A percentile compares a stretch with the other conserved stretches of the same genome.
Conservation (phyloP, 1,140 invertebrate genomes). For the Drosophila nannoptera region DNA sequence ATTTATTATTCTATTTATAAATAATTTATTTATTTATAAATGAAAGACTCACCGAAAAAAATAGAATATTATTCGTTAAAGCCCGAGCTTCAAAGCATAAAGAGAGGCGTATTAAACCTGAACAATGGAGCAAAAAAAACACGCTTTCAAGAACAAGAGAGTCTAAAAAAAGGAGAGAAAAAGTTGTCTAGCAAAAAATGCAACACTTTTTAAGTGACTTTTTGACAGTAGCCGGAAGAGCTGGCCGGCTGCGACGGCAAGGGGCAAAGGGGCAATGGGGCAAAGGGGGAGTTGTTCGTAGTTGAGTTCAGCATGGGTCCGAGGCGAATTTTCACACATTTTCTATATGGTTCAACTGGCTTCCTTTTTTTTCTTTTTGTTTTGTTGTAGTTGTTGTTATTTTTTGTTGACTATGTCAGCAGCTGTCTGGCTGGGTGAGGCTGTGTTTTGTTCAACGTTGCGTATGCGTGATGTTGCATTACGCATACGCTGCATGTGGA, state of each 20-base stretch:
- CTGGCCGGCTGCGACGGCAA: too few species aligned
- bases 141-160: too few species aligned
- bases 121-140: background rate
- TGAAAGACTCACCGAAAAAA: too few species aligned
- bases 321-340: constrained; percentile 6
- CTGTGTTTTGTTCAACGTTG: constrained; percentile 17
- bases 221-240: constrained; percentile 1
- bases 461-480: constrained; percentile 35
- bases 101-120: too few species aligned
- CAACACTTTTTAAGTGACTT: constrained; percentile 22
- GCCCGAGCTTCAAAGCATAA: too few species aligned
- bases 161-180: too few species aligned
- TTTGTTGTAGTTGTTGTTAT: background rate
- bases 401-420: background rate
- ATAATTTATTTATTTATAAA: too few species aligned
- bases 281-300: background rate
- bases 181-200: constrained; percentile 9
- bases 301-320: too few species aligned
- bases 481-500: constrained; percentile 35
- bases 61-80: too few species aligned
- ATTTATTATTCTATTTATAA: too few species aligned
- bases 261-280: too few species aligned
- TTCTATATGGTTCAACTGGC: background rate
- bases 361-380: background rate
- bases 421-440: background rate